Evolutionary conservation across 2,888 invertebrate genomes (phyloP).

Genomic region (Xestoiulus laeticollis): DNA sequence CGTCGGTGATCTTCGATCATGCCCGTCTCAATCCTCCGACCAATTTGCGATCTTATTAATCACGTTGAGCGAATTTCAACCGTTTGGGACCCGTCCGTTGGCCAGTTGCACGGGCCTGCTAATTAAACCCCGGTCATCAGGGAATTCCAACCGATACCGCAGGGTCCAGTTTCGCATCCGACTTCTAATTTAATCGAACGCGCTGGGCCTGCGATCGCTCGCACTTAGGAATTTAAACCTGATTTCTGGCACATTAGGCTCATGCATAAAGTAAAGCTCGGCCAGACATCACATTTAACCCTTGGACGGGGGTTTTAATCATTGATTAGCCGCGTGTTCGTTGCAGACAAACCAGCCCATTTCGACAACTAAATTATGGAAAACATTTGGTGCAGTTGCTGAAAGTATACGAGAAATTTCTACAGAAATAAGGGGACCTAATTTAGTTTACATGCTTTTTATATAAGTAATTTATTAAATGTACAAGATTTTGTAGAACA

Average conservation of each 20-base stretch:
- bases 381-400: too few species aligned
- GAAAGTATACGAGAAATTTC: too few species aligned
- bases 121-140: background rate
- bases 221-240: background rate
- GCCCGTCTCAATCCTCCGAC: background rate
- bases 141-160: background rate
- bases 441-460: too few species aligned
- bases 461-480: too few species aligned
- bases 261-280: background rate
- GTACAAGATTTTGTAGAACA: too few species aligned
- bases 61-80: background rate
- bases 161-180: background rate
- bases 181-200: background rate
- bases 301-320: background rate
- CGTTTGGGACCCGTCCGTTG: background rate
- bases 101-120: background rate
- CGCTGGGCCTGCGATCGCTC: background rate
- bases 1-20: background rate
- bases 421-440: too few species aligned
- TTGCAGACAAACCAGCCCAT: too few species aligned
- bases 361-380: too few species aligned
- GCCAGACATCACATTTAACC: background rate
- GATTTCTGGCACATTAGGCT: conserved; percentile 4
- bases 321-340: background rate
- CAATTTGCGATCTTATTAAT: conserved; percentile 11